Conservation (phyloP, 2,113 vertebrate species). For the Gobius niger region DNA sequence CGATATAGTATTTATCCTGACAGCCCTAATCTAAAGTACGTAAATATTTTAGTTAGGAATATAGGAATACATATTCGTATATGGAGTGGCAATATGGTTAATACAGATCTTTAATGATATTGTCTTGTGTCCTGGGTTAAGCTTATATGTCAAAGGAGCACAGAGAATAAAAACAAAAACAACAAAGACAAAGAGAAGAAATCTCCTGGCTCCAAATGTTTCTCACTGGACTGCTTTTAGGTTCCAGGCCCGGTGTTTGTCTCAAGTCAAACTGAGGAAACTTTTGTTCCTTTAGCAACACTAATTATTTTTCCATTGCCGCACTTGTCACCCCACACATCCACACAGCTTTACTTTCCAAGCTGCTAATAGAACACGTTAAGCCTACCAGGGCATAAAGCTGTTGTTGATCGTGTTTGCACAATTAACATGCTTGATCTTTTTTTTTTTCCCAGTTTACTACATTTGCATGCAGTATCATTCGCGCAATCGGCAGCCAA, state of each 20-base stretch:
- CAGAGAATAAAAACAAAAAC: no score
- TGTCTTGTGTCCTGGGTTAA: no score
- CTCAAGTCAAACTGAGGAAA: conserved; percentile 52
- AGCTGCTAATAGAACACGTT: conserved; percentile 47
- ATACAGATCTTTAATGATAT: no score
- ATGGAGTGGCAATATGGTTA: no score
- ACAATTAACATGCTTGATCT: conserved; percentile 53
- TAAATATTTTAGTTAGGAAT: not conserved
- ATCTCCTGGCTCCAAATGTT: conserved; percentile 66
- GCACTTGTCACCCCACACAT: conserved; percentile 37
- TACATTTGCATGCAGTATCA: conserved; percentile 33
- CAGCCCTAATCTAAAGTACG: not conserved
- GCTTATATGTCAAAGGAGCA: no score
- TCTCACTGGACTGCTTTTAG: conserved; percentile 61
- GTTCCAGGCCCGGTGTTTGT: conserved; percentile 51
- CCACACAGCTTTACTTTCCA: conserved; percentile 24
- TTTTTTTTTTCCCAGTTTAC: conserved; percentile 34
- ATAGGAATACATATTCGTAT: no score
- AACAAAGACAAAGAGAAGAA: not conserved
- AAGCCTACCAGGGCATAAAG: conserved; percentile 16
- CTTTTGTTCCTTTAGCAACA: conserved; percentile 45
- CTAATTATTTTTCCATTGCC: conserved; percentile 70
- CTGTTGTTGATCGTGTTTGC: conserved; percentile 49
- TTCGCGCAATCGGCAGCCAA: conserved; percentile 29
- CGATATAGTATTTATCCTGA: no score